Evolutionary conservation across 2,113 vertebrate species (phyloP), one percentile per base, ranked within the genome.

Genomic region (Macaca nemestrina): DNA sequence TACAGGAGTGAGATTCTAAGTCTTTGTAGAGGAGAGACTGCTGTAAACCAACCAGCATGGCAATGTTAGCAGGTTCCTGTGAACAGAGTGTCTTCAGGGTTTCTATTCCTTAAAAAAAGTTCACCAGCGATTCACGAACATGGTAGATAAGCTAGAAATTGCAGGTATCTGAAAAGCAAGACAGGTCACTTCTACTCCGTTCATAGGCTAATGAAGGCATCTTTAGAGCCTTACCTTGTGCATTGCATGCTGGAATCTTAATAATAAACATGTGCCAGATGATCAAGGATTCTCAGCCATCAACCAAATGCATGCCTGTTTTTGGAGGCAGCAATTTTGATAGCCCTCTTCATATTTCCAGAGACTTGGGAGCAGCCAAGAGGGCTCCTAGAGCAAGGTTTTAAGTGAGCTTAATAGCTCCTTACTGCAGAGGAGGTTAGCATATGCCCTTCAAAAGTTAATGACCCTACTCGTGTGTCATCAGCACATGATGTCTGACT

Each of bases 401-500:
- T 96, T 70, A 83, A n/a, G 8, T 43, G 45, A 96, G 52, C 61
- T 59, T 88, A 90, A 94, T 57, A 0, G 0, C 59, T 78, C 20
- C 32, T 1, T 70, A 87, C 27, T 82, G 22, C 43, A 87, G 50
- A 68, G 38, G 25, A 70, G 45, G 30, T 88, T 83, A 92, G n/a
- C 68, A 91, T 17, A 7, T 92, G 79, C 50, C 73, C 84, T 95
- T 89, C 88, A 76, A 70, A 89, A 88, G n/a, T 61, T 88, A 67
- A 67, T 87, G 82, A 70, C 76, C 81, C 64, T 84, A 52, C 43
- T 78, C 73, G 32, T 78, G 76, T 87, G 16, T 59, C 23, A 4
- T 59, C 50, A 92, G 45, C 48, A 80, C 13, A 43, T 0, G 9
- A 20, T 55, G 12, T 38, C 40, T 2, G n/a, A 50, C 50, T 93